Evolutionary conservation across 2,113 vertebrate species (phyloP), one percentile per base, ranked within the genome.

Genomic region (Caretta caretta): DNA sequence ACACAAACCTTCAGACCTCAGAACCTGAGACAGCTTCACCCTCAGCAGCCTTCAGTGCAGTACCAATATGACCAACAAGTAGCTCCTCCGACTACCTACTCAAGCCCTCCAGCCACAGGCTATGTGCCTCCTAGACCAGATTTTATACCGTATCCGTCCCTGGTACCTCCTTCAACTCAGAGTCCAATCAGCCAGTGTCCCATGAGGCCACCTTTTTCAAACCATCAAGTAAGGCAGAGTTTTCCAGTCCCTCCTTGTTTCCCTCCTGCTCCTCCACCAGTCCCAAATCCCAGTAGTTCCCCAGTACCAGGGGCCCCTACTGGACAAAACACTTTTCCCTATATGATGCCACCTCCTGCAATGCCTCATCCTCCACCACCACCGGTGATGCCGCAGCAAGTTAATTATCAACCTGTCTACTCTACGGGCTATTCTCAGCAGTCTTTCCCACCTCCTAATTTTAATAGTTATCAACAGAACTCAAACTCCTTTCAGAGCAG

Each of bases 181-280:
- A 98, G 94, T 72, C 93, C 99, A 29, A 95, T 99, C 4, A 98
- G 98, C 83, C 99, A 99, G 69, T 99, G 99, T 96, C 99, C 99
- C 0, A 75, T 99, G 46, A 98, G 98, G 20, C 99, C 99, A 0
- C 99, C 99, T 0, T 99, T 98, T 94, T 97, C 99, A 11, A 99
- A 97, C 89, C 99, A 99, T 42, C 98, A 99, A 4, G 94, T 99
- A 69, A 98, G 99, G 10, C 99, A 99, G 79, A 99, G 98, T 62
- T 99, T 99, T 83, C 98, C 99, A 0, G 99, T 99, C 5, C 99
- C 99, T 2, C 99, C 99, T 0, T 99, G 98, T 93, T 99, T 99
- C 13, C 99, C 99, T 8, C 99, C 98, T 1, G 88, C 98, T 94
- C 98, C 99, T 6, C 99, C 99, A 0, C 99, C 99, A 0, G 94